Evolutionary conservation across 2,113 vertebrate species (phyloP), one percentile per base, ranked within the genome.

Genomic region (Hypanus sabinus): DNA sequence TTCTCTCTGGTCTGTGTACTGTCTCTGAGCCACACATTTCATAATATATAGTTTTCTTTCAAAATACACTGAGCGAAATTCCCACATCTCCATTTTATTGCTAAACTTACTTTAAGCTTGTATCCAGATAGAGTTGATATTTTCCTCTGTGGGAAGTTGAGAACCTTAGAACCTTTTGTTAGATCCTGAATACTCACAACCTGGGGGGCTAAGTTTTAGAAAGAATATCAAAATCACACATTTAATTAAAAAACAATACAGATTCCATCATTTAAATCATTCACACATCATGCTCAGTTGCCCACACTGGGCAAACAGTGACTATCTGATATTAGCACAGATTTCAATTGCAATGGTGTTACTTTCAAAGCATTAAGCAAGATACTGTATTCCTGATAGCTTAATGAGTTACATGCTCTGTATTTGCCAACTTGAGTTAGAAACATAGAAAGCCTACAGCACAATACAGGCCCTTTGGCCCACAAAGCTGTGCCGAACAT

Each of bases 101-200:
- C 2, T 46, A 62, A 16, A 70, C 95, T 94, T 71, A 98, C 99
- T 97, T 98, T 98, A 30, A 99, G 97, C 95, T 98, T 97, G 94
- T 98, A 98, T 11, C 96, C 96, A 94, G 95, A 95, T 55, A 95
- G 95, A 30, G 94, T 91, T 0, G 95, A 10, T 33, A 97, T 97
- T 93, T 95, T 96, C 30, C 96, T 94, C n/a, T 95, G 65, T 0
- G 95, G n/a, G 0, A 94, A 38, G 30, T 95, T 95, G 0, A 96
- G 96, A 0, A 94, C 88, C 95, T 95, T 95, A 94, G 97, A 95
- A 18, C 98, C 98, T 87, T 98, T 97, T 76, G 97, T 96, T 57
- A 99, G 97, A 85, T 98, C 98, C 0, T 97, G 97, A 93, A 99
- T 95, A 36, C 97, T 98, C 36, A 97, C 97, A 0, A 97, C 95